phyloP scores from a whole-genome alignment of 1,140 invertebrate species.

The Lerema accius region DNA sequence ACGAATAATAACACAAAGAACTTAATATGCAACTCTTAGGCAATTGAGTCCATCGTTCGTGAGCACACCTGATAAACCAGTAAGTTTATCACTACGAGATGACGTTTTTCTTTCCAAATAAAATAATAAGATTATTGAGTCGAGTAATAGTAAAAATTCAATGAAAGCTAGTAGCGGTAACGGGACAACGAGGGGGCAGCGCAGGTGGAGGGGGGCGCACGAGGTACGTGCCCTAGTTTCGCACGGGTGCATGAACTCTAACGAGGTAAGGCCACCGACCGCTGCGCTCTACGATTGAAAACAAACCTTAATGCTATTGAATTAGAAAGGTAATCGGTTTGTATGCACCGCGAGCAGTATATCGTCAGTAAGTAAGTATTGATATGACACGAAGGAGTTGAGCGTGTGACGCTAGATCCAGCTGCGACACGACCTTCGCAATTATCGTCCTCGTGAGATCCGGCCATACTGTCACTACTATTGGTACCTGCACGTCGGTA shows the following conservation, averaged over 20 bases:
- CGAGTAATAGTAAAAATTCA: constrained; percentile 68
- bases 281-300: constrained; percentile 49
- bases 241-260: constrained; percentile 80
- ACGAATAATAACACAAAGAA: constrained; percentile 32
- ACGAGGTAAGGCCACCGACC: constrained; percentile 82
- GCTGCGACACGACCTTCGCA: constrained; percentile 75
- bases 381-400: constrained; percentile 70
- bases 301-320: constrained; percentile 46
- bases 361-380: constrained; percentile 75
- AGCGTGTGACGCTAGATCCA: constrained; percentile 72
- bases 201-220: constrained; percentile 62
- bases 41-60: constrained; percentile 13
- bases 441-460: constrained; percentile 67
- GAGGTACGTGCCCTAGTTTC: constrained; percentile 79
- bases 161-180: constrained; percentile 75
- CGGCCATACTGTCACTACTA: constrained; percentile 42
- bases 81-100: constrained; percentile 28
- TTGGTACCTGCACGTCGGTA: constrained; percentile 1
- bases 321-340: constrained; percentile 47
- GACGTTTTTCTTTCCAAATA: constrained; percentile 38
- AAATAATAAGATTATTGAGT: constrained; percentile 45
- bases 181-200: constrained; percentile 62
- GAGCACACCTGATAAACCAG: constrained; percentile 18
- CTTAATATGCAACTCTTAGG: constrained; percentile 1
- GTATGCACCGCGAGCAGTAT: constrained; percentile 46